Base-by-base conservation (phyloP, 1,140 invertebrate genomes). In the Pseudomyrmex cubaensis region DNA sequence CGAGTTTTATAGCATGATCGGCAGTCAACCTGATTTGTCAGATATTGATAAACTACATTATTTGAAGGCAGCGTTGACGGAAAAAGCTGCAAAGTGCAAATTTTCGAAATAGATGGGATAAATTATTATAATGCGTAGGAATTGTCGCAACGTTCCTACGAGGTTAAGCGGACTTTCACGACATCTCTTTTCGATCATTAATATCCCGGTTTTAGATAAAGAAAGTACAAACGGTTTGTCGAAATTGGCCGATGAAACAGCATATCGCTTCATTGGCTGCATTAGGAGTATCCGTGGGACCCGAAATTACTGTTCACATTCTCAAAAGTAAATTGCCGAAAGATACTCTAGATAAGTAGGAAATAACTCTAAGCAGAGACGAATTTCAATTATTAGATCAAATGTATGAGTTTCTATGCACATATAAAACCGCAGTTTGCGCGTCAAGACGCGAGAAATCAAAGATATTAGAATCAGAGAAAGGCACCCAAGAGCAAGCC, bases 401-500 rank as follows among this genome's bases (percentile, higher is more conserved):
- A 4, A 15, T 75, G 5, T 75, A 75, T 4, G 73, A 75, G 2
- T 75, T 75, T 1, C 0, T 63, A n/a, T n/a, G n/a, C n/a, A n/a
- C n/a, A 5, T 63, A 75, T 4, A 62, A 5, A 17, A 48, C 2
- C 1, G 44, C 69, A 0, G 69, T 72, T 9, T 66, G 46, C 35
- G 46, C 64, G 46, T 66, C 64, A 4, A 66, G 5, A 48, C 46
- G 64, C 0, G 64, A 66, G n/a, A 46, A 12, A 9, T 0, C 64
- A 44, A 46, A 63, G 5, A 63, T 5, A 3, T 0, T 9, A 10
- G 61, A 63, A n/a, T 0, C 13, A n/a, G 15, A 56, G 2, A 56
- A 56, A 5, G 25, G 25, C 0, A 35, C 4, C 4, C 0, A 3
- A 2, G 25, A 35, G 2, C 3, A 1, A n/a, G n/a, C 25, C 3